Base-by-base conservation (phyloP, 2,113 vertebrate species). In the Vulpes lagopus region DNA sequence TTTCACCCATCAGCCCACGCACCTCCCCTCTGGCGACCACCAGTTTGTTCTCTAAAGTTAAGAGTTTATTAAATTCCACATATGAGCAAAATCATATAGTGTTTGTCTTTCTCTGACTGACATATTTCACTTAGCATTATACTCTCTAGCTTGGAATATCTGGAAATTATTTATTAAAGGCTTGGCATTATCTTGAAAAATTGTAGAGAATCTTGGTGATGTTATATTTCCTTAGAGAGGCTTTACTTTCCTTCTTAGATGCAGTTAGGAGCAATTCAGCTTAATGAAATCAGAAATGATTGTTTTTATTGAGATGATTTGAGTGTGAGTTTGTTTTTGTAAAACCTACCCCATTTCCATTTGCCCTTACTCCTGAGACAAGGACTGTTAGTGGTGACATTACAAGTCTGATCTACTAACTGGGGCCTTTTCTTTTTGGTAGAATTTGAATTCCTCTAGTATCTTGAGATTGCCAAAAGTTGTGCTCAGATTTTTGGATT, bases 241-340 rank as follows among this genome's bases (percentile, higher is more conserved):
- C 67, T 93, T 87, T 71, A 53, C 69, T 87, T 76, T 94, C 78
- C n/a, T 78, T 89, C 27, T 67, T 64, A 49, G 57, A 76, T 81
- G 8, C 30, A 30, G 11, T 69, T 71, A 84, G 73, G 38, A 85
- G 60, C 23, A 59, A 9, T 79, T 73, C 12, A 30, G 23, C 35
- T 91, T 57, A 55, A 73, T 91, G 25, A 27, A 38, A 43, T 91
- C 69, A 64, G 62, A 97, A 32, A 51, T 43, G 43, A 43, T 43
- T 43, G 43, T 43, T 43, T 43, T 43, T 1, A 43, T 3, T 8
- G n/a, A 78, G 5, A 30, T 71, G 43, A 43, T 73, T 57, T 64
- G 87, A 89, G 12, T 16, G 43, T 55, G 53, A 27, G 10, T 69
- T 89, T 81, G 38, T 57, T 82, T 88, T 78, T 60, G 12, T 76